Evolutionary conservation across 2,797 vertebrate genomes (phyloP).

Genomic region (Melanotaenia maccullochi): DNA sequence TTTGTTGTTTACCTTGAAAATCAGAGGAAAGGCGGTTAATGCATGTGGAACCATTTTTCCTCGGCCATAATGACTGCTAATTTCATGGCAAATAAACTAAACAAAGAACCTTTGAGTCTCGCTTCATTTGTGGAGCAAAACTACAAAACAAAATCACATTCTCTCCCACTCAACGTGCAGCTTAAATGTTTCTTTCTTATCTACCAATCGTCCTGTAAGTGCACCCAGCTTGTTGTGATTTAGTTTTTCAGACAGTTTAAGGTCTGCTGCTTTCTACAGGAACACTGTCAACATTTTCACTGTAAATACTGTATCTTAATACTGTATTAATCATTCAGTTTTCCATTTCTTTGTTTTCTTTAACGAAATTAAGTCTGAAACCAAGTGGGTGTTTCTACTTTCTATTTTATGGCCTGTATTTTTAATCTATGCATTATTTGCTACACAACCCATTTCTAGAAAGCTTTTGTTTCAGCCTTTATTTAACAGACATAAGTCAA

Average conservation of each 20-base stretch:
- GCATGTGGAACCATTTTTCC: slow-evolving; percentile 76
- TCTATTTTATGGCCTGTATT: neutral
- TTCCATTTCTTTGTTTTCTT: neutral
- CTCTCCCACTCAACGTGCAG: slow-evolving; percentile 62
- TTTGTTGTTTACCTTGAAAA: slow-evolving; percentile 72
- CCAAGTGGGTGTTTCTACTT: neutral
- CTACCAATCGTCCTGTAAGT: slow-evolving; percentile 58
- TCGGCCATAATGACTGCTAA: slow-evolving; percentile 74
- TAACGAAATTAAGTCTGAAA: neutral
- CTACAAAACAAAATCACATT: slow-evolving; percentile 66
- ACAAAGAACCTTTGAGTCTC: slow-evolving; percentile 76
- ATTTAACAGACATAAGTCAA: neutral
- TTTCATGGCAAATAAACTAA: slow-evolving; percentile 80
- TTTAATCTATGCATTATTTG: too few species aligned
- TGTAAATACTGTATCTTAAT: too few species aligned
- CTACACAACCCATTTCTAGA: neutral
- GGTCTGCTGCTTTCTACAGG: neutral
- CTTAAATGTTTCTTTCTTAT: slow-evolving; percentile 71
- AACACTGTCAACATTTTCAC: neutral
- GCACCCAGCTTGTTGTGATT: slow-evolving; percentile 17
- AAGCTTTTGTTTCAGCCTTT: neutral
- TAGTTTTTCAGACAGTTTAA: slow-evolving; percentile 32
- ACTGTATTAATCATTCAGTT: too few species aligned
- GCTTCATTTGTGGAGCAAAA: slow-evolving; percentile 57
- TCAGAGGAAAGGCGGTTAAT: slow-evolving; percentile 63